Base-by-base conservation (phyloP, 2,113 vertebrate genomes). In the Catagonus wagneri region DNA sequence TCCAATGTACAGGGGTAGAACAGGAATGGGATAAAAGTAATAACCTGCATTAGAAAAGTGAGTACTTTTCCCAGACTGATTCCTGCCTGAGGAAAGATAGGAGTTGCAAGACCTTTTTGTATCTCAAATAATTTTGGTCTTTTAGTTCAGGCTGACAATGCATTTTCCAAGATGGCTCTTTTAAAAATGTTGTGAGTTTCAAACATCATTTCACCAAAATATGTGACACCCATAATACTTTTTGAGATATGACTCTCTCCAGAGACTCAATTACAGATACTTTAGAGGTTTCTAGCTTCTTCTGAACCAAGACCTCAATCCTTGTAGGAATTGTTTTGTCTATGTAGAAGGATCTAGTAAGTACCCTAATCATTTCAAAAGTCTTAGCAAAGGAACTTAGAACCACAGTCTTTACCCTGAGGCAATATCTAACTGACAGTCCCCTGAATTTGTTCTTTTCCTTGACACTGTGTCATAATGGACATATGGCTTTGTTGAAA, bases 391-490 rank as follows among this genome's bases (percentile, higher is more conserved):
- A 83, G 15, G 54, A 2, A 15, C 29, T 72, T 60, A 65, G 32
- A 39, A 81, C 20, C 13, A 19, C 36, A 81, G 66, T 56, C 36
- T 87, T 72, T 34, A 68, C 39, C 34, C 29, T 25, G 27, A 76
- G 56, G 36, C 19, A 50, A 13, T 29, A 39, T 76, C 85, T 87
- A 63, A 29, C 39, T 50, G 75, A 34, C 22, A 56, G 50, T 71
- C 25, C 71, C 16, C 20, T 87, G 69, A 87, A 50, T 93, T 61
- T 88, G 8, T 84, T 93, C 29, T 83, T 78, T 90, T 88, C 44
- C 80, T 61, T 88, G 29, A 66, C 7, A 15, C 27, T 84, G 0
- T 88, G 56, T 74, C 83, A 50, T 58, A 58, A 69, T 87, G 66
- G 13, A 14, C 65, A 68, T 50, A 36, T 34, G 52, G 22, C 54